Base-by-base conservation (phyloP, 92 coral and sea anemone genomes). In the Nematostella vectensis region DNA sequence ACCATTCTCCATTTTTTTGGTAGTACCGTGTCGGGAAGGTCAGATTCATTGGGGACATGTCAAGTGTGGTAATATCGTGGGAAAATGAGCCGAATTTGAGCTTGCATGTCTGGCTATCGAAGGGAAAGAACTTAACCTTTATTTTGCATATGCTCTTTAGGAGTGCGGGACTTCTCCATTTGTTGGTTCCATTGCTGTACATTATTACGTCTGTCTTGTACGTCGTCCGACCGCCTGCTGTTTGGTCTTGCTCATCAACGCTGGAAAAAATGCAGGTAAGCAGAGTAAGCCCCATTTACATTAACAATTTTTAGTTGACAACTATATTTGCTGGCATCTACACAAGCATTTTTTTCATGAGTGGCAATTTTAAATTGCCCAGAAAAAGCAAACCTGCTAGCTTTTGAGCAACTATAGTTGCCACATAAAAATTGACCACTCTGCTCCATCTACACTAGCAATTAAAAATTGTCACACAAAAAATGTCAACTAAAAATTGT, bases 31-130 rank as follows among this genome's bases (percentile, higher is more conserved):
- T 61, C 13, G 89, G 81, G 61, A 86, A 88, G 18, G 16, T 57
- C 0, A 57, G 45, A 21, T 57, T 50, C 66, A 54, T 63, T 17
- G 96, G 88, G 1, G 28, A 47, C 12, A 89, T 19, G 59, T 81
- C 74, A 8, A 89, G 29, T 25, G 43, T 74, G 21, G 40, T 63
- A 24, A 47, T 54, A 52, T 69, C 81, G 59, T 73, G 72, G 15
- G 71, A 59, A 88, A 88, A 88, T 3, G 96, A 88, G 25, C 88
- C 96, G 23, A 88, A 80, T 47, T 79, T 88, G 18, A 88, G 83
- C 11, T 27, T 23, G 48, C 96, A 88, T n/a, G 18, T 27, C 50
- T 88, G 96, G 44, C 51, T 69, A 39, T 88, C 96, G 49, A 88
- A 85, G 15, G 96, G 96, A 37, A 88, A 88, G 57, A 29, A 68